Conservation (phyloP, 2,113 vertebrate species). For the Crotalus helleri region DNA sequence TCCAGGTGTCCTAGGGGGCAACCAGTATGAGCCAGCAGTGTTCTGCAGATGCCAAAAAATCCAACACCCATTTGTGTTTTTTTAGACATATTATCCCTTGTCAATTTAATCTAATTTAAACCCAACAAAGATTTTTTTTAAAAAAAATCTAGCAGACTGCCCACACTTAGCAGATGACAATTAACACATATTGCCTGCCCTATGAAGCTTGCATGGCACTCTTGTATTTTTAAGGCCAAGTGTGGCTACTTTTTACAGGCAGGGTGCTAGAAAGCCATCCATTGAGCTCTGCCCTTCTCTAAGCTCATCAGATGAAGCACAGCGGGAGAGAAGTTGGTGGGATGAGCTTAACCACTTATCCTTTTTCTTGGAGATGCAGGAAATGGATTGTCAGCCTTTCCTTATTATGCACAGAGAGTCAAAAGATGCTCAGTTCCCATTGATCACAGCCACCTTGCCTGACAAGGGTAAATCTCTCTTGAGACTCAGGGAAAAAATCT, state of each 20-base stretch:
- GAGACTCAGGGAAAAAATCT: neutral
- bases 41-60: neutral
- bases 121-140: neutral
- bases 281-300: neutral
- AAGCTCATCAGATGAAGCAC: neutral
- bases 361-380: neutral
- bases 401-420: too few relatives aligned
- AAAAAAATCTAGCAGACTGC: neutral
- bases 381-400: neutral
- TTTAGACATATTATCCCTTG: neutral
- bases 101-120: neutral
- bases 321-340: neutral
- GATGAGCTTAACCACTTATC: neutral
- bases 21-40: neutral
- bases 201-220: neutral
- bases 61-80: neutral
- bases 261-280: neutral
- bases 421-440: neutral
- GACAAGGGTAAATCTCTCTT: neutral
- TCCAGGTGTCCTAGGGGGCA: neutral
- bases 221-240: neutral
- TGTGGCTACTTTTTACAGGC: neutral
- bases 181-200: neutral
- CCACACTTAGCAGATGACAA: neutral
- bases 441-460: neutral